Base-by-base conservation (phyloP, 2,797 vertebrate genomes). In the Labroides dimidiatus region DNA sequence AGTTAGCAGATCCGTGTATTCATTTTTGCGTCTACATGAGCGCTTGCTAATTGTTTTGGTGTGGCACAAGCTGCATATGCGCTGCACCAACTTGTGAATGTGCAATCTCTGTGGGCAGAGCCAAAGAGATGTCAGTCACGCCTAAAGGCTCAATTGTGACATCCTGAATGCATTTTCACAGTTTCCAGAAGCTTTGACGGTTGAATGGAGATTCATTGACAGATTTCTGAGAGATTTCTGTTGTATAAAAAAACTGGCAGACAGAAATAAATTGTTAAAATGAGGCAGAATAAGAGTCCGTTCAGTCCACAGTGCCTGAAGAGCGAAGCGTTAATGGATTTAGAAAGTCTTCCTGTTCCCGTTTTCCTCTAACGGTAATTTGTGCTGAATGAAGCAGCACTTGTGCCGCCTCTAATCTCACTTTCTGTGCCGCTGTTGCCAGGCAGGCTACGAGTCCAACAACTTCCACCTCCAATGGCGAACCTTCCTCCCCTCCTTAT, bases 341-440 rank as follows among this genome's bases (percentile, higher is more conserved):
- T 9, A 17, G 8, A 16, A 17, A 62, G 33, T 14, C 43, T 53
- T 59, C 55, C 55, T 53, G 64, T 49, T 71, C 45, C 67, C 21
- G 3, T 20, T 64, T 50, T 69, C 10, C 42, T 76, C 54, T 45
- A 23, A 15, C 43, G 17, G 47, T 79, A 37, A 75, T 73, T 67
- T 68, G 51, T 16, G 17, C 47, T 62, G 71, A 80, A 65, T 75
- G 56, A 69, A 64, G 17, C 24, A 62, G 75, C 75, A 43, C 68
- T 33, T 65, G 42, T 27, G n/a, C 10, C 5, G 23, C 9, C 68
- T 80, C 58, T 72, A 70, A 74, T 79, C 72, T 45, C 24, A 19
- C 59, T 45, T 76, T 75, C 64, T 65, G 61, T 80, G 49, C 63
- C 71, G 30, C 89, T 92, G 91, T 94, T 94, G 78, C 87, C 75